Evolutionary conservation across 2,797 vertebrate species (phyloP), one percentile per base, ranked within the genome.

Genomic region (Rhodeus uyekii): DNA sequence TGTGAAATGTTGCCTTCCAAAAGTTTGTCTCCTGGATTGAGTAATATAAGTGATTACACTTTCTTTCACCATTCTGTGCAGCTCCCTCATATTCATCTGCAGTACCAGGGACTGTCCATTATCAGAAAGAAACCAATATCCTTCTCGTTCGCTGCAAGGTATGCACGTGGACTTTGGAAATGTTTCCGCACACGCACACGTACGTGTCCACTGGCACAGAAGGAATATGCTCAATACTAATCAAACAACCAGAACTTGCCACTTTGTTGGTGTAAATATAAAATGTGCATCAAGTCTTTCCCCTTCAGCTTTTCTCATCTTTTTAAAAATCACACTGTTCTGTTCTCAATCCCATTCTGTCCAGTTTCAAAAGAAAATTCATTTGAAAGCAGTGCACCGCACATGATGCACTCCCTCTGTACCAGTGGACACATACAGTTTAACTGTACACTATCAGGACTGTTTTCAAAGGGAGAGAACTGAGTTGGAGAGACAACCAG

Each of bases 91-190:
- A 80, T 42, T 79, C 50, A 61, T 78, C 53, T 38, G 75, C 88
- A 46, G 77, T 90, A 60, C 97, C 97, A 10, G 97, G 98, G 24
- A 95, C 95, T 1, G 65, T 99, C 0, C 81, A 88, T 1, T 98
- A 94, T 86, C 93, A 94, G 83, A 96, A 93, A 89, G 90, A 86
- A 24, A 94, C 94, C 7, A 90, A 95, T 6, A 93, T 84, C 0
- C 84, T 99, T 86, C 81, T 95, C 42, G 95, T 96, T 85, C 87
- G 89, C 77, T 99, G 97, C 91, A 97, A 98, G 96, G 98, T 99
- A 90, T 38, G 91, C 83, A 34, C 39, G 13, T 14, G 5, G 10
- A 18, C 32, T 64, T 74, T 18, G 12, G 16, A 50, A 36, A 22
- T 74, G 63, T 58, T 55, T 14, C 24, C 3, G 9, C 29, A 53